Evolutionary conservation across 2,888 invertebrate species (phyloP), one percentile per base, ranked within the genome.

Genomic region (Drosophila sordidula): DNA sequence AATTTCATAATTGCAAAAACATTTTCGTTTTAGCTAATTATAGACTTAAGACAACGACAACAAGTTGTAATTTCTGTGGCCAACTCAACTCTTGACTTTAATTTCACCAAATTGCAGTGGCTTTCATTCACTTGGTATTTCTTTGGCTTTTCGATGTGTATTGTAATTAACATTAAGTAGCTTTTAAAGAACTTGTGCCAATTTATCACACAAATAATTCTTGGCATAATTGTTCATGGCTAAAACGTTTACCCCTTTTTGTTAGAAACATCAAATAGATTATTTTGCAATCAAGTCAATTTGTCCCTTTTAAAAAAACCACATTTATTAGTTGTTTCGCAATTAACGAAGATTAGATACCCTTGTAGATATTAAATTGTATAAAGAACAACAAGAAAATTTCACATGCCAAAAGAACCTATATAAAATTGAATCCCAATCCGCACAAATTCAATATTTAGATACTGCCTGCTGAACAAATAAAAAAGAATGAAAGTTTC

Each of bases 11-110:
- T 75, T 70, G 66, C 72, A 41, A 75, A 65, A 78, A 69, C 66
- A 75, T 85, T 82, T 81, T 63, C 72, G 36, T 64, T 61, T 52
- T 14, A 41, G 46, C 52, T 78, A 84, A 82, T 84, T 73, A 84
- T 67, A 69, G 81, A 70, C 77, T 62, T 55, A 52, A 59, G 51
- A 62, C 66, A 58, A 45, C 34, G 55, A 50, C 57, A 67, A 59
- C 25, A 57, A 29, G 57, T 45, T 66, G 44, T 50, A 77, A 67
- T 77, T 78, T 55, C 25, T 25, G 41, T 34, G 42, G 46, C 25
- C 26, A 22, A 58, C 25, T 34, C 16, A 38, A 22, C 42, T 32
- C 44, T 12, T 38, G 12, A 39, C 57, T 47, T 55, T 46, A 36
- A 51, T n/a, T 55, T 51, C 5, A 34, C 29, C 12, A 45, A 63